These are phyloP conservation scores for Diplodus sargus DNA, from an alignment of 2,797 vertebrate species.

Conservation along the genomic window DNA sequence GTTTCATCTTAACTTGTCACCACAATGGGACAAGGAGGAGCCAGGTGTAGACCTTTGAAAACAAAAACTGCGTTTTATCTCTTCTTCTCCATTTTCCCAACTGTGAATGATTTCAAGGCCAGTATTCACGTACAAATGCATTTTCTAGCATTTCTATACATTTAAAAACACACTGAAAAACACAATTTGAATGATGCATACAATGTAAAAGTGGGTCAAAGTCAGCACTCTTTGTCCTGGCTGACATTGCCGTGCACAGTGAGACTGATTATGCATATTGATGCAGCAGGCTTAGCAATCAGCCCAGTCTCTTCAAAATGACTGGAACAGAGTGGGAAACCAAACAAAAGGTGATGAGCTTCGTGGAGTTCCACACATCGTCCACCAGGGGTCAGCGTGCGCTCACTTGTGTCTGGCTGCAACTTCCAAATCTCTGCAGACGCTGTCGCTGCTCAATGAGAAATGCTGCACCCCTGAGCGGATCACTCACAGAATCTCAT, in stretches of 20 bases:
- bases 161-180: background rate
- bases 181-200: background rate
- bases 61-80: background rate
- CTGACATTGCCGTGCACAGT: background rate
- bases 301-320: background rate
- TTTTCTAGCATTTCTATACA: background rate
- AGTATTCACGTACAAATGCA: background rate
- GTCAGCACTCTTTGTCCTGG: background rate
- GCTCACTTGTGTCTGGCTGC: constrained; percentile 4
- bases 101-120: background rate
- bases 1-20: background rate
- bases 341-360: background rate
- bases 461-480: constrained; percentile 30
- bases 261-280: background rate
- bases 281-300: background rate
- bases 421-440: constrained; percentile 40
- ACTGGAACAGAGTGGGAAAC: background rate
- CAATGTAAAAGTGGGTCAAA: background rate
- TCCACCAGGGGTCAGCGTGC: constrained; percentile 64
- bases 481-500: constrained; percentile 25
- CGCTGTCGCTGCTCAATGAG: constrained; percentile 26
- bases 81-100: background rate
- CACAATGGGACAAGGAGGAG: no score
- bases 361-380: background rate
- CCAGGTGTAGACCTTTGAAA: background rate